A percentile compares a stretch with the other conserved stretches of the same genome.
These are phyloP conservation scores for Heliangelus exortis DNA, from an alignment of 2,797 vertebrate species.

Conservation along the genomic window DNA sequence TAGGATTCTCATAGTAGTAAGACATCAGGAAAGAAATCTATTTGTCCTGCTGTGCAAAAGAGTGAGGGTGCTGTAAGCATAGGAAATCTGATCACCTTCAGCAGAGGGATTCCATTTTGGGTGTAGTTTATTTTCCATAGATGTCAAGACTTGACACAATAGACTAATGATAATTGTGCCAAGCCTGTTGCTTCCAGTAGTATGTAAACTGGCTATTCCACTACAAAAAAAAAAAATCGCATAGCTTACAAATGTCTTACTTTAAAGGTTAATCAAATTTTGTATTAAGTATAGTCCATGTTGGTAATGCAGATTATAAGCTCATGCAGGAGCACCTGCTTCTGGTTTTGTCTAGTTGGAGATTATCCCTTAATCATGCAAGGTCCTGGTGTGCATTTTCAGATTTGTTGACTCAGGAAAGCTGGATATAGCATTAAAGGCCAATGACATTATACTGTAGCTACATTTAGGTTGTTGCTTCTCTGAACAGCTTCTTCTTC, in stretches of 20 bases:
- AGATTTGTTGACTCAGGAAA: constrained; percentile 81
- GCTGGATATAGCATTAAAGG: constrained; percentile 64
- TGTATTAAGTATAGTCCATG: not conserved
- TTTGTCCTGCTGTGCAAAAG: not conserved
- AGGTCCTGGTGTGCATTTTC: constrained; percentile 66
- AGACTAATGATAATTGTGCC: not conserved
- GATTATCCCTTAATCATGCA: constrained; percentile 77
- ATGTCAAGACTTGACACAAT: not conserved
- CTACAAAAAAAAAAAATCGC: not conserved
- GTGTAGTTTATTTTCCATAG: not conserved
- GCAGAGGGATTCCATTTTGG: not conserved
- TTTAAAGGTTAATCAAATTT: not conserved
- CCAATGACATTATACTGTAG: constrained; percentile 18
- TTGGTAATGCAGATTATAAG: constrained; percentile 46
- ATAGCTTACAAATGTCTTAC: not conserved
- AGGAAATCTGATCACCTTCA: not conserved
- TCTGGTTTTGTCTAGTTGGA: constrained; percentile 31
- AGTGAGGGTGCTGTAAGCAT: not conserved
- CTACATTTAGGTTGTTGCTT: not conserved
- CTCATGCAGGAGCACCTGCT: constrained; percentile 47
- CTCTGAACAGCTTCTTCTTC: not conserved
- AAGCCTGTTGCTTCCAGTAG: not conserved
- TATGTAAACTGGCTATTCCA: not conserved
- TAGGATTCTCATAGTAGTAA: not conserved
- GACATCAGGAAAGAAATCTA: not conserved